Conservation (phyloP, 2,797 vertebrate genomes). For the Micromesistius poutassou region DNA sequence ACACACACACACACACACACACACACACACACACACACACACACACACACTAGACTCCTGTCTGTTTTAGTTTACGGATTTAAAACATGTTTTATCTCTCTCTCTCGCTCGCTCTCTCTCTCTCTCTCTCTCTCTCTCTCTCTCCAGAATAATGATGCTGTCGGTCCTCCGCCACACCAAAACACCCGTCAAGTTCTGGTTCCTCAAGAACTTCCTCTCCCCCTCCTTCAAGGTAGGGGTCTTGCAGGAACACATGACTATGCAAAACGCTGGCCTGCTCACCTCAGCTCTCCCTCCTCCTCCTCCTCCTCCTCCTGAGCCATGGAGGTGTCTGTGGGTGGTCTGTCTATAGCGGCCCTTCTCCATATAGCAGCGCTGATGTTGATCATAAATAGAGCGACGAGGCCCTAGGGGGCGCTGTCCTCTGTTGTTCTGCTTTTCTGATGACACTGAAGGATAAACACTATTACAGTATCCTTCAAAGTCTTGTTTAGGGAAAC, state of each 20-base stretch:
- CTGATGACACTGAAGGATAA: neutral
- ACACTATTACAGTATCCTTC: neutral
- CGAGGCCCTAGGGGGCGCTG: no score
- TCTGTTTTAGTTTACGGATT: neutral
- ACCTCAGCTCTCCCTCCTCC: conserved; percentile 9
- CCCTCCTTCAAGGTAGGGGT: conserved; percentile 89
- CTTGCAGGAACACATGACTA: neutral
- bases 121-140: neutral
- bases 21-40: no score
- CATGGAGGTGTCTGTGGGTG: conserved; percentile 13
- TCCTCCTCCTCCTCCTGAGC: neutral
- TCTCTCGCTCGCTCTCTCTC: no score
- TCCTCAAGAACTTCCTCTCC: conserved; percentile 96
- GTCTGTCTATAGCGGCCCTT: neutral
- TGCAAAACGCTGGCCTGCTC: neutral
- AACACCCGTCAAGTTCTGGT: conserved; percentile 97
- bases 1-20: no score
- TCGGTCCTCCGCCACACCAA: conserved; percentile 90
- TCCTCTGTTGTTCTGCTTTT: neutral
- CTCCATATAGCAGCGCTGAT: conserved; percentile 11
- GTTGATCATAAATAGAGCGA: conserved; percentile 21
- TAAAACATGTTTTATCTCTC: neutral
- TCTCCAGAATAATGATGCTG: conserved; percentile 95
- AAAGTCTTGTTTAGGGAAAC: neutral
- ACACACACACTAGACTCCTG: neutral